These are phyloP conservation scores for Phalloptychus januarius DNA, from an alignment of 2,797 vertebrate species.

Conservation along the genomic window DNA sequence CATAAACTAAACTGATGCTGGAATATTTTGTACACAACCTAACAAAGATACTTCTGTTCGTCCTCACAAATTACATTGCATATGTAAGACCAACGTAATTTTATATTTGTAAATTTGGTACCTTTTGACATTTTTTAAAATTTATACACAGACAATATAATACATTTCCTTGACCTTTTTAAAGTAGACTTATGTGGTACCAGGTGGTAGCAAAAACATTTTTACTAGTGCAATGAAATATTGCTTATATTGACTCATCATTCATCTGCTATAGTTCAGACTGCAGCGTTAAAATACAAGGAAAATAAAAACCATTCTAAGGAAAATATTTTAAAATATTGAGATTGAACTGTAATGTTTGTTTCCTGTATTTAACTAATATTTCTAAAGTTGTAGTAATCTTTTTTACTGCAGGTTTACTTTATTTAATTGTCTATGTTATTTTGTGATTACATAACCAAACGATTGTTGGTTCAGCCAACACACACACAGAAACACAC, in stretches of 20 bases:
- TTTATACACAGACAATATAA: no score
- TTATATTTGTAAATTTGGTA: no score
- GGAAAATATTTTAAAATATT: neutral
- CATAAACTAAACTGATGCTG: no score
- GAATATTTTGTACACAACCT: no score
- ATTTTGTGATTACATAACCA: constrained; percentile 28
- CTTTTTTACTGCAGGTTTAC: neutral
- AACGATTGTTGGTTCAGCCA: constrained; percentile 1
- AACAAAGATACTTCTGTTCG: no score
- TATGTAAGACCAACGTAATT: no score
- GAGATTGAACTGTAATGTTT: neutral
- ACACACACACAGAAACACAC: neutral
- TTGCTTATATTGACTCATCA: neutral
- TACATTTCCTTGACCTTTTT: no score
- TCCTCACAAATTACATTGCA: no score
- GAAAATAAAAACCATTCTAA: neutral
- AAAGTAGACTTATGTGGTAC: no score
- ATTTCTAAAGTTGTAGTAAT: neutral
- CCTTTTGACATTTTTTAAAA: no score
- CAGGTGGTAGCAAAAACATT: neutral
- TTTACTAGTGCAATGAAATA: neutral
- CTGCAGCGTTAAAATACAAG: neutral
- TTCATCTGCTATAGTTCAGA: neutral
- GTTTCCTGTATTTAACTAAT: neutral
- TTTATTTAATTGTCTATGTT: constrained; percentile 2